Conservation (phyloP, 2,797 vertebrate genomes). For the Moxostoma hubbsi region DNA sequence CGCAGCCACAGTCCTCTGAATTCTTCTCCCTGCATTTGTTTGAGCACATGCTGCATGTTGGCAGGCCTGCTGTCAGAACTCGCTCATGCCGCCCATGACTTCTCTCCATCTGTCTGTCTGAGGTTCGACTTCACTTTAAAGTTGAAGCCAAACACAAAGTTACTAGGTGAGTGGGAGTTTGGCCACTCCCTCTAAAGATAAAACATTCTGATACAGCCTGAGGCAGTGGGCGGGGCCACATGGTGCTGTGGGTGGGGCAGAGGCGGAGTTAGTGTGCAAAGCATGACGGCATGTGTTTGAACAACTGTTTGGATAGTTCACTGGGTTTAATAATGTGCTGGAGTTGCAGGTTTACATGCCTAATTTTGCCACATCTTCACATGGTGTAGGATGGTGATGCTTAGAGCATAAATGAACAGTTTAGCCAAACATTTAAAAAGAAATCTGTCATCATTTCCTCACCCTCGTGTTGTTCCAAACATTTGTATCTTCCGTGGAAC, state of each 20-base stretch:
- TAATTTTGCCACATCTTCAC: too few species aligned
- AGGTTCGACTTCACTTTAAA: constrained; percentile 7
- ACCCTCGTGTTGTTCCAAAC: too few species aligned
- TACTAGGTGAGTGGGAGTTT: neutral
- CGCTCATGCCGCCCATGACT: neutral
- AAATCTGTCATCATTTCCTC: too few species aligned
- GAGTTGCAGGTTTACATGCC: too few species aligned
- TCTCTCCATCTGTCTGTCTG: neutral
- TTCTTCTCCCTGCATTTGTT: neutral
- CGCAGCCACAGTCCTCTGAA: neutral
- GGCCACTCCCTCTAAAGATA: constrained; percentile 12
- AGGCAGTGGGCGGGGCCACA: neutral
- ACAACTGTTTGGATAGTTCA: neutral
- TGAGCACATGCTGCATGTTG: neutral
- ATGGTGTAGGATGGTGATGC: too few species aligned
- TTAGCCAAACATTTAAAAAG: too few species aligned
- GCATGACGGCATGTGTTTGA: neutral
- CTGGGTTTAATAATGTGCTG: neutral
- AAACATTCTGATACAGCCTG: neutral
- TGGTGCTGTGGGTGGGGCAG: neutral
- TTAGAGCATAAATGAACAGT: too few species aligned
- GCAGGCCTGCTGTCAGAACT: constrained; percentile 2
- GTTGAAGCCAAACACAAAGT: constrained; percentile 23
- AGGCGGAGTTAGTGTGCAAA: constrained; percentile 8
- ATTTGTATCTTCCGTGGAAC: too few species aligned